phyloP scores from a whole-genome alignment of 2,888 invertebrate genomes.

The Cataglyphis albicans region DNA sequence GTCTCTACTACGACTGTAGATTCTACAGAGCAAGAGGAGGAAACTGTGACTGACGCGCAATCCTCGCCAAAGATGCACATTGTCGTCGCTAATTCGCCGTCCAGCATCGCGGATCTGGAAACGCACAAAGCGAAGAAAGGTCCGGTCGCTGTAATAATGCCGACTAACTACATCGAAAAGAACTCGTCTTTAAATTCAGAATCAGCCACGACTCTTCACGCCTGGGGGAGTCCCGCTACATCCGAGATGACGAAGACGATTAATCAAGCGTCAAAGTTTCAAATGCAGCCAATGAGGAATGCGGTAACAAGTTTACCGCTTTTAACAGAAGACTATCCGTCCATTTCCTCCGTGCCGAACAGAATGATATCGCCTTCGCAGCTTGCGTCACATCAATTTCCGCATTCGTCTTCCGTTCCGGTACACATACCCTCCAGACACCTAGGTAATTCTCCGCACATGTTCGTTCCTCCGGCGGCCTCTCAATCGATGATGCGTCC shows the following conservation, averaged over 20 bases:
- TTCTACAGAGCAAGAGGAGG: conserved; percentile 20
- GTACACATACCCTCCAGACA: conserved; percentile 34
- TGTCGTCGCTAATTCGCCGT: conserved; percentile 77
- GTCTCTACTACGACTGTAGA: neutral
- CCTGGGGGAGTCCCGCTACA: conserved; percentile 20
- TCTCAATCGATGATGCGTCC: conserved; percentile 66
- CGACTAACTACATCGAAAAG: conserved; percentile 74
- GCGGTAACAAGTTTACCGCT: conserved; percentile 52
- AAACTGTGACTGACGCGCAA: neutral
- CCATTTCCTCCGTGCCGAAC: conserved; percentile 44
- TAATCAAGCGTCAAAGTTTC: conserved; percentile 27
- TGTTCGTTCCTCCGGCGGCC: conserved; percentile 59
- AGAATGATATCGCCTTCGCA: conserved; percentile 51
- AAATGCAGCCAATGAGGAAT: conserved; percentile 47
- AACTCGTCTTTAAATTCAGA: conserved; percentile 40
- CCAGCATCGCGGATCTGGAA: conserved; percentile 48
- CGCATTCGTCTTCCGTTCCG: conserved; percentile 16
- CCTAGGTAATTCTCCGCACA: conserved; percentile 33
- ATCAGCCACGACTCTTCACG: neutral
- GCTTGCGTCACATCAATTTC: conserved; percentile 50
- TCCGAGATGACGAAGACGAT: conserved; percentile 29
- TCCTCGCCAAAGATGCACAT: conserved; percentile 77
- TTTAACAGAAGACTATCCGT: conserved; percentile 43
- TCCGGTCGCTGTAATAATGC: conserved; percentile 79
- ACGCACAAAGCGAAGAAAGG: conserved; percentile 59